Percentiles rank a stretch among this genome's conserved stretches.
Conservation (phyloP, 2,797 vertebrate genomes). For the Tachyglossus aculeatus region DNA sequence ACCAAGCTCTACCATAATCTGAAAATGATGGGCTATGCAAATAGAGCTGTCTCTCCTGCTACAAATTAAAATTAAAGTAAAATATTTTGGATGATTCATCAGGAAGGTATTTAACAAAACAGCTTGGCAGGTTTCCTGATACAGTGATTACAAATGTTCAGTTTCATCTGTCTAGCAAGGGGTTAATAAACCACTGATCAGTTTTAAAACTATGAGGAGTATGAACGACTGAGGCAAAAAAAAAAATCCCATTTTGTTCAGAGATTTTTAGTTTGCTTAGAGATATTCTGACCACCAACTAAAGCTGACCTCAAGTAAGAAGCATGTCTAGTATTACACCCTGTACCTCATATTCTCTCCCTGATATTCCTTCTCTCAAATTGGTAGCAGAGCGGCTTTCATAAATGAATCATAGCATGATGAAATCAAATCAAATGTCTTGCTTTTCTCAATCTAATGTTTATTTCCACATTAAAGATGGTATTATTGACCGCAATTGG, state of each 20-base stretch:
- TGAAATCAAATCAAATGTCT: not conserved
- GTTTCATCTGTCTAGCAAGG: conserved; percentile 35
- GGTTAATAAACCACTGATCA: not conserved
- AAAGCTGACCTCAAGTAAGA: not conserved
- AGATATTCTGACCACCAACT: not conserved
- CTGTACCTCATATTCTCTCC: not conserved
- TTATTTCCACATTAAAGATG: conserved; percentile 17
- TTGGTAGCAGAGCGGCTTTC: fast-evolving
- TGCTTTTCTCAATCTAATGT: conserved; percentile 1
- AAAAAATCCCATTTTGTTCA: conserved; percentile 2
- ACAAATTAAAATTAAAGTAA: conserved; percentile 38
- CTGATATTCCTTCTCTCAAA: conserved; percentile 3
- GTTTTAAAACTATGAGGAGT: conserved; percentile 28
- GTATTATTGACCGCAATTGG: not conserved
- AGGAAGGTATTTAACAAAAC: conserved; percentile 22
- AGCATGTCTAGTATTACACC: not conserved
- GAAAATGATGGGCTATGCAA: conserved; percentile 54
- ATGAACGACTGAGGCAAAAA: conserved; percentile 32
- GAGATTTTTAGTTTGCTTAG: not conserved
- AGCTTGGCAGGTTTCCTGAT: conserved; percentile 13
- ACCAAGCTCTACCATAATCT: conserved; percentile 52
- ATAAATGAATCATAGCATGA: not conserved
- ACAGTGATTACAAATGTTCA: not conserved
- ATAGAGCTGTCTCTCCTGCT: conserved; percentile 32
- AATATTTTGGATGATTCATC: conserved; percentile 43